Conservation (phyloP, 1,140 invertebrate genomes). For the Hylaeus volcanicus region DNA sequence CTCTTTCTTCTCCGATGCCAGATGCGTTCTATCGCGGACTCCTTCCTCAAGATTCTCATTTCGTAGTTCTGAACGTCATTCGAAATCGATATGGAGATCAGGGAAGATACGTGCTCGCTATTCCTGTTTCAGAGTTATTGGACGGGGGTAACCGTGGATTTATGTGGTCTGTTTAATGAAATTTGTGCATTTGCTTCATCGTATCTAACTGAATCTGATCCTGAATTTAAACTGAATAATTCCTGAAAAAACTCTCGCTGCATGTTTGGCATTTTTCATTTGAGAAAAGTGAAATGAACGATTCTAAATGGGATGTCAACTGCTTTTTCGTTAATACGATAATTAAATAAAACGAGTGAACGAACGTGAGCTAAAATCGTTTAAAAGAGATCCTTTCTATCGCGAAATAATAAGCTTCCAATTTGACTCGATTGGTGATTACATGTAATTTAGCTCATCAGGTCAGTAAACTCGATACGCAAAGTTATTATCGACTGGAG, state of each 20-base stretch:
- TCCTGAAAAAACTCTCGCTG: no score
- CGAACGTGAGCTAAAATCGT: no score
- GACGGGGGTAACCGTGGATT: constrained; percentile 29
- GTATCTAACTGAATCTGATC: neutral
- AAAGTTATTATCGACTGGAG: neutral
- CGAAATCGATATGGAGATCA: constrained; percentile 34
- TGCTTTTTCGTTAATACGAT: no score
- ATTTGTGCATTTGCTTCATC: constrained; percentile 28
- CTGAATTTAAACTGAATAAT: neutral
- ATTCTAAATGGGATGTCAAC: no score
- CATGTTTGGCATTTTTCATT: neutral
- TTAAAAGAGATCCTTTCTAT: no score
- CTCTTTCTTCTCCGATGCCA: neutral
- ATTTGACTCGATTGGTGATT: no score
- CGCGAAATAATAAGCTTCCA: no score
- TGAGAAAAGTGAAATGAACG: neutral
- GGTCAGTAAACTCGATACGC: neutral
- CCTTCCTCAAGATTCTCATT: constrained; percentile 10
- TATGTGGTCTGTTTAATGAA: constrained; percentile 40
- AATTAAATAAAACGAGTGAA: no score
- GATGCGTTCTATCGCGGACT: neutral
- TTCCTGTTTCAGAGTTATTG: constrained; percentile 34
- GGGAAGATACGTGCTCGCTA: constrained; percentile 23
- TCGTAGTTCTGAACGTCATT: neutral
- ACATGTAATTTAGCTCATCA: neutral